Base-by-base conservation (phyloP, 2,888 invertebrate species). In the Lapara coniferarum region DNA sequence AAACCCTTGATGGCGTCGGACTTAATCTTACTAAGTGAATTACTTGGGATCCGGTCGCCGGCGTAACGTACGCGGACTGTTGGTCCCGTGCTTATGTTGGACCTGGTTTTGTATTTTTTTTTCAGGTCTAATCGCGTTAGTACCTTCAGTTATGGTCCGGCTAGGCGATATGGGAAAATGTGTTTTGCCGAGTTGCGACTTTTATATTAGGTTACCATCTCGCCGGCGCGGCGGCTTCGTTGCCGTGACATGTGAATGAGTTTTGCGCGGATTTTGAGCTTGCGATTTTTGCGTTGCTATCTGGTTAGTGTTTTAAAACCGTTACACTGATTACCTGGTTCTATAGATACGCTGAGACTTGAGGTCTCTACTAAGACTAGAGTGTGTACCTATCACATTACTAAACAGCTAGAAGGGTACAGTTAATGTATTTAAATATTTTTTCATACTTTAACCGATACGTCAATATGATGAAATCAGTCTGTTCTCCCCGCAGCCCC, bases 21-120 rank as follows among this genome's bases (percentile, higher is more conserved):
- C 83, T 87, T 87, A 88, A 89, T 89, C 87, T 88, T 82, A 80
- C 86, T 89, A 86, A 89, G 88, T 88, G 88, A 87, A 87, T 88
- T 87, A 85, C 84, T 77, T 73, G 76, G 78, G 49, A 19, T 46
- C 73, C 67, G 66, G 74, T 70, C 72, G 70, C 66, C 67, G 68
- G 68, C 69, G 71, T 70, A 70, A 72, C 70, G 71, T 69, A 55
- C 69, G 53, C 69, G 72, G 73, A 19, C 19, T 8, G 16, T 19
- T 19, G 55, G 51, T 51, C 12, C 51, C 51, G 19, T 71, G 72
- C 71, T 71, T 72, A 71, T 76, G 71, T 76, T 69, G 49, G 56
- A 63, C 59, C 73, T 67, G 53, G 53, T 72, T 68, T 69, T 69
- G 30, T 56, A n/a, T 53, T 52, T 69, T 25, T 25, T 49, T 67